Percentiles rank a stretch among this genome's conserved stretches.
phyloP scores from a whole-genome alignment of 2,797 vertebrate species.

The Echiichthys vipera region DNA sequence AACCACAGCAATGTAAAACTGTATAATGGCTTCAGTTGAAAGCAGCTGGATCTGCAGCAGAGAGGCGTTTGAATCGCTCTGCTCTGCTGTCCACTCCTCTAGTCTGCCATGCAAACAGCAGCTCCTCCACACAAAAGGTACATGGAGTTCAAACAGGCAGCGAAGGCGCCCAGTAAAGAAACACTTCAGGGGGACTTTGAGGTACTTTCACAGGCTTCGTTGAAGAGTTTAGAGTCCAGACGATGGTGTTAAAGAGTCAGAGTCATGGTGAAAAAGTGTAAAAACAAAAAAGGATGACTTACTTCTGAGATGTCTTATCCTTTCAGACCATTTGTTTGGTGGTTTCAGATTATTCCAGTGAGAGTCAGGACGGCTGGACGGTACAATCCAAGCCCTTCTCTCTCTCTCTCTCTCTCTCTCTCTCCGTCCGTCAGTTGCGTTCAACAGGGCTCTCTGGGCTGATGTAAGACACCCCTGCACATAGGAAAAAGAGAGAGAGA shows the following conservation, averaged over 20 bases:
- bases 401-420: constrained; percentile 14
- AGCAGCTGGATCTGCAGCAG: constrained; percentile 60
- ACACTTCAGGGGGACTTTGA: not conserved
- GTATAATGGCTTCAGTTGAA: constrained; percentile 26
- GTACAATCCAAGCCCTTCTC: constrained; percentile 52
- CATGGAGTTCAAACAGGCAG: constrained; percentile 28
- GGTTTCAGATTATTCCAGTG: constrained; percentile 68
- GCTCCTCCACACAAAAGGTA: constrained; percentile 58
- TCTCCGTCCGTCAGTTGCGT: constrained; percentile 59
- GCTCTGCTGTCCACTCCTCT: constrained; percentile 76
- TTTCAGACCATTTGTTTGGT: constrained; percentile 79
- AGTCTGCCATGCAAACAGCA: constrained; percentile 82
- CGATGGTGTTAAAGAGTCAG: not conserved
- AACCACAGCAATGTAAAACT: constrained; percentile 32
- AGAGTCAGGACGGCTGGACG: constrained; percentile 49
- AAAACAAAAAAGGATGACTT: constrained; percentile 41
- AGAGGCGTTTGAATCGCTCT: constrained; percentile 39
- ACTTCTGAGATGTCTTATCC: constrained; percentile 66
- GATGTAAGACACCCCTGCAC: constrained; percentile 94
- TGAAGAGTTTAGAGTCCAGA: not conserved
- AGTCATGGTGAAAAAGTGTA: not conserved
- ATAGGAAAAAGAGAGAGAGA: constrained; percentile 69
- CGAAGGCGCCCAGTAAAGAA: not conserved
- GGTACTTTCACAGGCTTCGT: not conserved
- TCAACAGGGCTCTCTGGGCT: constrained; percentile 82